phyloP scores from a whole-genome alignment of 2,113 vertebrate genomes.

The Toxotes jaculatrix region DNA sequence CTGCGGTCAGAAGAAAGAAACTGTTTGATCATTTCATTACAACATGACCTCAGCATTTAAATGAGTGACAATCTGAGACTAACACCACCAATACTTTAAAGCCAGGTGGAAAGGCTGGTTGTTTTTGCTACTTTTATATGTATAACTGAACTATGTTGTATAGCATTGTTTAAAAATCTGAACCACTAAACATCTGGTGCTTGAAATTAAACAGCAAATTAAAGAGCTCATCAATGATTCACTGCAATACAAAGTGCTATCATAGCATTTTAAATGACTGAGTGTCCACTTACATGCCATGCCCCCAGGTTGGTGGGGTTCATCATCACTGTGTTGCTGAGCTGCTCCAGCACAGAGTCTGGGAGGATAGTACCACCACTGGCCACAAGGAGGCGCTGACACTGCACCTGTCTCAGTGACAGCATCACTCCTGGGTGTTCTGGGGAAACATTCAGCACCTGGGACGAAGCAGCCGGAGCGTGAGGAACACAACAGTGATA shows the following conservation, averaged over 20 bases:
- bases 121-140: background rate
- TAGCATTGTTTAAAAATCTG: background rate
- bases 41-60: background rate
- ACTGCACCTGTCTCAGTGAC: slow-evolving; percentile 92
- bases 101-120: background rate
- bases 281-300: slow-evolving; percentile 90
- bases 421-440: slow-evolving; percentile 89
- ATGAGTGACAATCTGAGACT: background rate
- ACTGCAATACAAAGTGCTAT: slow-evolving; percentile 31
- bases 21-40: background rate
- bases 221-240: background rate
- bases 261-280: slow-evolving; percentile 64
- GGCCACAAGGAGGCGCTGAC: slow-evolving; percentile 87
- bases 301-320: slow-evolving; percentile 89
- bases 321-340: slow-evolving; percentile 88
- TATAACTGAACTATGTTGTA: background rate
- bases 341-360: slow-evolving; percentile 88
- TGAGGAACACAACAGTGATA: background rate
- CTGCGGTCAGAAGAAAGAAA: background rate
- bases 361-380: slow-evolving; percentile 84
- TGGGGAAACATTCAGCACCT: slow-evolving; percentile 89
- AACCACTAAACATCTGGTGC: background rate
- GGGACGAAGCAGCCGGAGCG: slow-evolving; percentile 24
- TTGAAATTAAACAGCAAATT: background rate
- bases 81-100: background rate